Conservation (phyloP, 1,140 invertebrate genomes). For the Rhyzopertha dominica region DNA sequence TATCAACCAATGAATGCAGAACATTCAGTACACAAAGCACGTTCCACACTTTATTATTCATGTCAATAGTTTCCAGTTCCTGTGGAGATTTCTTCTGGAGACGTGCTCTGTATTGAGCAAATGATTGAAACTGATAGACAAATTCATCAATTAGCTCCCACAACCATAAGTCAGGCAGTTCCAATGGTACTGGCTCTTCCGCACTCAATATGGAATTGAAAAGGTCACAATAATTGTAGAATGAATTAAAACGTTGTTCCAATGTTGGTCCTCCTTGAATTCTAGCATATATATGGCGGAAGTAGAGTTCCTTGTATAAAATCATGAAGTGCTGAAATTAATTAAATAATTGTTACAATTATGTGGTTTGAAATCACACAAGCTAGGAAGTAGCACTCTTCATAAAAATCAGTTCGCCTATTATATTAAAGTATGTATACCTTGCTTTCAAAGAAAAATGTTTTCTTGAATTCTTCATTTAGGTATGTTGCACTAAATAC, state of each 20-base stretch:
- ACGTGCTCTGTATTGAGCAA: slow-evolving; percentile 88
- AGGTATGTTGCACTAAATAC: too few relatives aligned
- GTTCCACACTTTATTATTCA: slow-evolving; percentile 94
- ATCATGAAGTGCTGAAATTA: slow-evolving; percentile 77
- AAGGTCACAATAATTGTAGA: slow-evolving; percentile 96
- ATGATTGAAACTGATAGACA: slow-evolving; percentile 92
- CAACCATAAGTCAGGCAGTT: slow-evolving; percentile 97
- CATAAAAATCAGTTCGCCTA: too few relatives aligned
- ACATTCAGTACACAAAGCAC: slow-evolving; percentile 97
- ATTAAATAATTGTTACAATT: slow-evolving; percentile 16
- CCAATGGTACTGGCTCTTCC: slow-evolving; percentile 82
- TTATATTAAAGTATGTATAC: too few relatives aligned
- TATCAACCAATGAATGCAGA: slow-evolving; percentile 94
- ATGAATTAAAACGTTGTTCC: slow-evolving; percentile 90
- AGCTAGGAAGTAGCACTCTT: too few relatives aligned
- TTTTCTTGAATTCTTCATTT: too few relatives aligned
- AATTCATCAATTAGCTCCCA: slow-evolving; percentile 99
- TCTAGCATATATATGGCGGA: slow-evolving; percentile 92
- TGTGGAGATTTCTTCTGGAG: slow-evolving; percentile 77
- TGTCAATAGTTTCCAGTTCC: slow-evolving; percentile 73
- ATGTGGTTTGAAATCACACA: too few relatives aligned
- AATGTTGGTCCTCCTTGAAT: slow-evolving; percentile 80
- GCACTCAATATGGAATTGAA: slow-evolving; percentile 95
- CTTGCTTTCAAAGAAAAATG: too few relatives aligned
- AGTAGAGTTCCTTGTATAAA: slow-evolving; percentile 97